These are phyloP conservation scores for Xenentodon cancila DNA, from an alignment of 2,797 vertebrate species.

Conservation along the genomic window DNA sequence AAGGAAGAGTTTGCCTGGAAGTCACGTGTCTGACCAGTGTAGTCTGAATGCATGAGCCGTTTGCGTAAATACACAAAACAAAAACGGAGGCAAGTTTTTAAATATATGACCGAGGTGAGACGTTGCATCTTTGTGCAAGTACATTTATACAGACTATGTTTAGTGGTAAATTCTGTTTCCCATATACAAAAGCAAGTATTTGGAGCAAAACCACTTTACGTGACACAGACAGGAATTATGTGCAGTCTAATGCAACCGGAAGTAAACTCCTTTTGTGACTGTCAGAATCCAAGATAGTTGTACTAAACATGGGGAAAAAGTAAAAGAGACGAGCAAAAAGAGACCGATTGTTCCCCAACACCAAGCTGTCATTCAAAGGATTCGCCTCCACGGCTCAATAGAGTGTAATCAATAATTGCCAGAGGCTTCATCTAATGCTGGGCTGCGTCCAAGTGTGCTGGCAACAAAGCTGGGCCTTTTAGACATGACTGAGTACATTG, in stretches of 20 bases:
- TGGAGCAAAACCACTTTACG: too few species aligned
- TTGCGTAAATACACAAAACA: background rate
- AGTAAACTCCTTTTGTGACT: too few species aligned
- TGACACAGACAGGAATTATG: too few species aligned
- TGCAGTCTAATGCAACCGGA: too few species aligned
- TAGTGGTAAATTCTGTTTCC: too few species aligned
- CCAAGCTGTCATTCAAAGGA: constrained; percentile 66
- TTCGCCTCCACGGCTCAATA: constrained; percentile 61
- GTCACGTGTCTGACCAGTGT: background rate
- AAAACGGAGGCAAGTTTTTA: too few species aligned
- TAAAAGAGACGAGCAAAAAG: background rate
- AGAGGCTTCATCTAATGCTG: constrained; percentile 50
- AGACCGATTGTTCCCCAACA: constrained; percentile 50
- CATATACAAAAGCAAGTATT: too few species aligned
- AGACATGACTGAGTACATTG: constrained; percentile 59
- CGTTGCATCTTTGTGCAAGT: too few species aligned
- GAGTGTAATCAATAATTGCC: constrained; percentile 73
- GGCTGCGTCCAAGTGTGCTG: constrained; percentile 57
- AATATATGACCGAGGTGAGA: too few species aligned
- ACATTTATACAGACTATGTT: too few species aligned
- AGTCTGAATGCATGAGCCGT: background rate
- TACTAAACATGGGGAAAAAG: too few species aligned
- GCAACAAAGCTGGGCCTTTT: constrained; percentile 58
- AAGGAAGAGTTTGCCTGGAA: background rate
- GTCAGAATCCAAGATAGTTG: too few species aligned